Percentiles rank a stretch among this genome's conserved stretches.
These are phyloP conservation scores for Pyrgilauda ruficollis DNA, from an alignment of 2,113 vertebrate species.

Conservation along the genomic window DNA sequence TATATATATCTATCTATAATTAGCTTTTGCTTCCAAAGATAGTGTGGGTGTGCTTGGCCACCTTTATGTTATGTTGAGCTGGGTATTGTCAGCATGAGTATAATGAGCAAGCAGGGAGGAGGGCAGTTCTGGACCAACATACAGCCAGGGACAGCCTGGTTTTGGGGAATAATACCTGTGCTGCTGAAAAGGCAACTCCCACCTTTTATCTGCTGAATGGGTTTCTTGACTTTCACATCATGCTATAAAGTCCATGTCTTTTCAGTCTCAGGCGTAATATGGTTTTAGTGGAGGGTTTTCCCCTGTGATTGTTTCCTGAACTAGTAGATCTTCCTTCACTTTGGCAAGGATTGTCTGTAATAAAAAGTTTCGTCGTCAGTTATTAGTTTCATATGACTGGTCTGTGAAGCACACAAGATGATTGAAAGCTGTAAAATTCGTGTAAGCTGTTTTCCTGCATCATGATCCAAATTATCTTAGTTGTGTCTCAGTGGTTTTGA, in stretches of 20 bases:
- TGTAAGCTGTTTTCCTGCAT: constrained; percentile 1
- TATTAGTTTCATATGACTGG: constrained; percentile 17
- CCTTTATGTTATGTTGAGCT: background rate
- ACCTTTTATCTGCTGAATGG: background rate
- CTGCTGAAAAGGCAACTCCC: background rate
- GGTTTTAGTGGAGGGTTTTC: background rate
- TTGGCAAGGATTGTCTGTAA: background rate
- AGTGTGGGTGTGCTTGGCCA: background rate
- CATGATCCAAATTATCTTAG: background rate
- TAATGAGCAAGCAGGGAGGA: background rate
- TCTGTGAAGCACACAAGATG: background rate
- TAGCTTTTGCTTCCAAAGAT: background rate
- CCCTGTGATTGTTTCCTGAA: background rate
- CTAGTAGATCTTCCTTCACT: background rate
- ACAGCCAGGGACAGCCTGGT: background rate
- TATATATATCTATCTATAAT: background rate
- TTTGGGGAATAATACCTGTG: background rate
- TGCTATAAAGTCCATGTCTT: background rate
- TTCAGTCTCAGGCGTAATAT: background rate
- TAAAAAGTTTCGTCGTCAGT: background rate
- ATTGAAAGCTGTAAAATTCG: constrained; percentile 36
- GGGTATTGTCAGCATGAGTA: background rate
- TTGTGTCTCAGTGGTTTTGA: background rate
- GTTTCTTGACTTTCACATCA: background rate
- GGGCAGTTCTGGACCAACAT: background rate